Evolutionary conservation across 2,797 vertebrate species (phyloP), one percentile per base, ranked within the genome.

Genomic region (Etheostoma perlongum): DNA sequence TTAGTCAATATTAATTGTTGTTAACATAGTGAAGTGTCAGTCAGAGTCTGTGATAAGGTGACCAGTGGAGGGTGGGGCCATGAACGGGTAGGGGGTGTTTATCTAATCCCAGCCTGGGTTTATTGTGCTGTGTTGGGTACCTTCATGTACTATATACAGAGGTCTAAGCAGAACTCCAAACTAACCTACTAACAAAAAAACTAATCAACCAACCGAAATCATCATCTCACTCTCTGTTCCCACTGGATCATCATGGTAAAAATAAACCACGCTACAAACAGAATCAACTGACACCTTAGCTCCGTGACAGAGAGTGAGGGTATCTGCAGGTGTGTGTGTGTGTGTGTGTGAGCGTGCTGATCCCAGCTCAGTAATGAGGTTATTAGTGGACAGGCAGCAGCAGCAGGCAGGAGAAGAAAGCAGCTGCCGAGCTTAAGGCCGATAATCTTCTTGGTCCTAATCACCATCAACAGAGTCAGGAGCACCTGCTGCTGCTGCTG

Each of bases 401-500:
- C 82, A 88, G 87, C 80, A 90, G 85, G 87, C 62, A 86, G 81
- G 66, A 88, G 89, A 93, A 91, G 89, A 93, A 92, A 91, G 90
- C 88, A 91, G 89, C 88, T 91, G 90, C 82, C 52, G 57, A 81
- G 91, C 88, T 94, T 93, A 94, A 91, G 85, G 67, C 55, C 15
- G 62, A 66, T 93, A 94, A 94, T 94, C 93, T 93, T 71, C 90
- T 94, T 94, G 91, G 86, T 91, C 86, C 89, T 93, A 95, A 94
- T 94, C 92, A 88, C 83, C 78, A 85, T 89, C 91, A 92, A 90
- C 89, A 85, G 84, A 93, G 91, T 93, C 87, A 91, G 90, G 73
- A 92, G 91, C 91, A 94, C 90, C 91, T 94, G 93, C 91, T 91
- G 75, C 87, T 87, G 63, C 85, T 67, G 64, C 82, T 87, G 63